These are phyloP conservation scores for Brachyalestes nurse DNA, from an alignment of 2,797 vertebrate genomes.

Conservation along the genomic window DNA sequence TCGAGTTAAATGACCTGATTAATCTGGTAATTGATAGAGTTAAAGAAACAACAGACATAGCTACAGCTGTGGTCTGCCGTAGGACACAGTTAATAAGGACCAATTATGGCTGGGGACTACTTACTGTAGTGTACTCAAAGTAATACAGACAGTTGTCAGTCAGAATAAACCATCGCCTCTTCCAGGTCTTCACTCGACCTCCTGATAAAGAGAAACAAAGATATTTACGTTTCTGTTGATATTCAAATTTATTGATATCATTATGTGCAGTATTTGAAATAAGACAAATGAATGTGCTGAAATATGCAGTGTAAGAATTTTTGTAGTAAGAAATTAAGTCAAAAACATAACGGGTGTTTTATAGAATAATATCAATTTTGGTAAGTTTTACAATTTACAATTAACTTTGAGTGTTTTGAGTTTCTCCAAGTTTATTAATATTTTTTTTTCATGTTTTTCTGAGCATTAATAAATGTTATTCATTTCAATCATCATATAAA, in stretches of 20 bases:
- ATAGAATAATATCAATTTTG: too few species aligned
- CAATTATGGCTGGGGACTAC: conserved; percentile 17
- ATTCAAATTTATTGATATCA: not conserved
- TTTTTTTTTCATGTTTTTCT: too few species aligned
- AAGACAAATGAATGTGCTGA: too few species aligned
- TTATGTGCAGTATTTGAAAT: not conserved
- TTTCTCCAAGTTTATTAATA: too few species aligned
- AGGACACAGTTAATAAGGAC: not conserved
- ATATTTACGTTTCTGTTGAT: not conserved
- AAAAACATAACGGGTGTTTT: too few species aligned
- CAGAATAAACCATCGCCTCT: conserved; percentile 97
- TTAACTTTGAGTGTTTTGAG: not conserved
- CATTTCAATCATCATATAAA: too few species aligned
- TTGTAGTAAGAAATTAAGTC: too few species aligned
- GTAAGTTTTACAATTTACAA: conserved; percentile 21
- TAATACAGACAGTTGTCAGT: conserved; percentile 98
- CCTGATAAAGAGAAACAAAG: conserved; percentile 76
- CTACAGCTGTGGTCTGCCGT: not conserved
- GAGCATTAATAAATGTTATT: too few species aligned
- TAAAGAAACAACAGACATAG: not conserved
- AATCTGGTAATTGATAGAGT: not conserved
- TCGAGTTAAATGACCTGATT: not conserved
- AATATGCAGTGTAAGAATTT: too few species aligned
- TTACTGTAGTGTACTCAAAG: conserved; percentile 98
- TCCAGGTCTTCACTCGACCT: conserved; percentile 98